phyloP scores from a whole-genome alignment of 2,797 vertebrate species.

The Thunnus albacares region DNA sequence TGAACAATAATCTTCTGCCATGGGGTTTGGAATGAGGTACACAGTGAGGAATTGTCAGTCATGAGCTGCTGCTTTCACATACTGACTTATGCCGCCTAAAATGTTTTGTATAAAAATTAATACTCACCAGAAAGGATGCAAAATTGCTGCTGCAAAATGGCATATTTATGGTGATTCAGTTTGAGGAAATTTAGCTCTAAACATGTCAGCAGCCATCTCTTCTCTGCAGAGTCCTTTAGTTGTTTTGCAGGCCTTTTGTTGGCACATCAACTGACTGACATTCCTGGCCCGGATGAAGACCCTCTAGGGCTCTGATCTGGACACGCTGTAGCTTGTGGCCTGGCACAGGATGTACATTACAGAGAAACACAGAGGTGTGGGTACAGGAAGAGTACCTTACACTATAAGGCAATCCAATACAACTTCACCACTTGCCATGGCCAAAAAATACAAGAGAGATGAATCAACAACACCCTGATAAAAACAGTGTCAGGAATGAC shows the following conservation, averaged over 20 bases:
- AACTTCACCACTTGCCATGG: not conserved
- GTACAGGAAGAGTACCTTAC: not conserved
- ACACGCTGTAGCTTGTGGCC: slow-evolving; percentile 56
- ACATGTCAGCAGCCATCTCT: not conserved
- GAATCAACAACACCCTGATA: not conserved
- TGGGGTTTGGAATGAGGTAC: slow-evolving; percentile 13
- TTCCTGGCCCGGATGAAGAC: slow-evolving; percentile 40
- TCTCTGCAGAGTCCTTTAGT: not conserved
- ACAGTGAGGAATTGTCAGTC: not conserved
- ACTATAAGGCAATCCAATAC: not conserved
- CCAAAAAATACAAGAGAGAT: not conserved
- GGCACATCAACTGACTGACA: slow-evolving; percentile 43
- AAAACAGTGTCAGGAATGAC: not conserved
- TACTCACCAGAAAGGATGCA: not conserved
- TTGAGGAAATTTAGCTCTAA: not conserved
- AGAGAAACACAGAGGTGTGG: not conserved
- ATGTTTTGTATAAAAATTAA: not conserved
- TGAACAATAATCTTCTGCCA: slow-evolving; percentile 1
- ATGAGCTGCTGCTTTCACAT: not conserved
- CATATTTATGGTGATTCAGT: not conserved
- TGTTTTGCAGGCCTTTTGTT: slow-evolving; percentile 2
- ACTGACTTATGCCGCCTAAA: not conserved
- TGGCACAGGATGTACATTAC: not conserved
- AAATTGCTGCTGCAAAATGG: not conserved
- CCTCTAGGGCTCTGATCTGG: slow-evolving; percentile 36